Evolutionary conservation across 1,140 invertebrate genomes (phyloP), one percentile per base, ranked within the genome.

Genomic region (Caenorhabditis inopinata): DNA sequence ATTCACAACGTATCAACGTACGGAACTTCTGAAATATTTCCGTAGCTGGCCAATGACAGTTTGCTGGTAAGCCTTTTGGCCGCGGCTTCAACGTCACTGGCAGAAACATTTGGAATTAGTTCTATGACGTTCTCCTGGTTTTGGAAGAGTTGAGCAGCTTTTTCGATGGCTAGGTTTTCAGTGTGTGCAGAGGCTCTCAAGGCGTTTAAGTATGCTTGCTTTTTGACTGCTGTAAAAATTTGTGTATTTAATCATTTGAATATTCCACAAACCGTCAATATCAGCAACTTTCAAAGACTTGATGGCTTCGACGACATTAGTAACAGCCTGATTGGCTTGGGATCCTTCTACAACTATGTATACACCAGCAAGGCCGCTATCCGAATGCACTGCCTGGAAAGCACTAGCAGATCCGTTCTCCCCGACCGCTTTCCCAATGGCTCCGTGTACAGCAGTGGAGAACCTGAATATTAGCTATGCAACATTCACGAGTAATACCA

Each of bases 31-130:
- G 79, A 21, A 42, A 88, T 78, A 32, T 78, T 76, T 49, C 87
- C 87, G 25, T 86, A 87, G 18, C 85, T 78, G 18, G 87, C 83
- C 58, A 88, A 32, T 4, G 87, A 87, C 12, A 86, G 78, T 73
- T 88, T 88, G 25, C 76, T 73, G 7, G 79, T 75, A n/a, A 88
- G 12, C 23, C 74, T 83, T 46, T 83, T 62, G 18, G 87, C 87
- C 23, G 87, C 87, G 0, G 75, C 74, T 29, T 81, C 80, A 2
- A 81, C 80, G 9, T 81, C 74, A 18, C 48, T 38, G 7, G 74
- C 21, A 7, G 80, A 29, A 0, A 81, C 80, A 35, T 73, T 51
- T 9, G 88, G 81, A 75, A 89, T 87, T 18, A 86, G 77, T 29
- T 88, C 84, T 12, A 78, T 83, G 21, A 78, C 75, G 2, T 75